phyloP scores from a whole-genome alignment of 2,888 invertebrate species.

The Andrena hattorfiana region DNA sequence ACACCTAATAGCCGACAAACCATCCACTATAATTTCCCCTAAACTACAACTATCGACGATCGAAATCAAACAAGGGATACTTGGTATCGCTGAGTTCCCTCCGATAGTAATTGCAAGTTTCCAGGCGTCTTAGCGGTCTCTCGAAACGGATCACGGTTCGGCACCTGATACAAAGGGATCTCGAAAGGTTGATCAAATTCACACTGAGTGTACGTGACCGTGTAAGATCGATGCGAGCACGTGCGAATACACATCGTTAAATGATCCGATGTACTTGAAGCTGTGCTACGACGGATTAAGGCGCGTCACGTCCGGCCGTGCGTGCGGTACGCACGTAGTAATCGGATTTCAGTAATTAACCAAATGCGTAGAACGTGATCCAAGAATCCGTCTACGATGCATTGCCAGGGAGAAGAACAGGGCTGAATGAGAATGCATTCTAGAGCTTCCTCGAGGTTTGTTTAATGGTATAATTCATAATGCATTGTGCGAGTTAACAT shows the following conservation, averaged over 20 bases:
- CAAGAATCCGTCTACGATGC: not conserved
- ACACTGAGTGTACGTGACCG: slow-evolving; percentile 28
- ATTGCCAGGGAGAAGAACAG: not conserved
- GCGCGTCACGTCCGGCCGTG: slow-evolving; percentile 61
- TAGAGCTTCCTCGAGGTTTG: not conserved
- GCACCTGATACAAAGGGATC: slow-evolving; percentile 40
- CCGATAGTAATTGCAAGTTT: slow-evolving; percentile 50
- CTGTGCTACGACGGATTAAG: slow-evolving; percentile 63
- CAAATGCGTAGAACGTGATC: slow-evolving; percentile 24
- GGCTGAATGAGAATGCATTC: not conserved
- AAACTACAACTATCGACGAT: not conserved
- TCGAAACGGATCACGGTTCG: slow-evolving; percentile 41
- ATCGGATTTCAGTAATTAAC: slow-evolving; percentile 73
- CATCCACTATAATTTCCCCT: not conserved
- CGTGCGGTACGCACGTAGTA: slow-evolving; percentile 66
- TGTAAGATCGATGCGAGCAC: slow-evolving; percentile 39
- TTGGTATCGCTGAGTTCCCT: not conserved
- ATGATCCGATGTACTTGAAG: slow-evolving; percentile 52
- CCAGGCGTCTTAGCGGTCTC: slow-evolving; percentile 35
- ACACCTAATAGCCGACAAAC: not conserved
- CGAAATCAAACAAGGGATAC: not conserved
- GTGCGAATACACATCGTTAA: slow-evolving; percentile 36
- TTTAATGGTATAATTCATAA: no score
- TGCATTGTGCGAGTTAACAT: no score
- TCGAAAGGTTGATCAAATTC: slow-evolving; percentile 56